Evolutionary conservation across 2,888 invertebrate genomes (phyloP).

Genomic region (Pammene fasciana): DNA sequence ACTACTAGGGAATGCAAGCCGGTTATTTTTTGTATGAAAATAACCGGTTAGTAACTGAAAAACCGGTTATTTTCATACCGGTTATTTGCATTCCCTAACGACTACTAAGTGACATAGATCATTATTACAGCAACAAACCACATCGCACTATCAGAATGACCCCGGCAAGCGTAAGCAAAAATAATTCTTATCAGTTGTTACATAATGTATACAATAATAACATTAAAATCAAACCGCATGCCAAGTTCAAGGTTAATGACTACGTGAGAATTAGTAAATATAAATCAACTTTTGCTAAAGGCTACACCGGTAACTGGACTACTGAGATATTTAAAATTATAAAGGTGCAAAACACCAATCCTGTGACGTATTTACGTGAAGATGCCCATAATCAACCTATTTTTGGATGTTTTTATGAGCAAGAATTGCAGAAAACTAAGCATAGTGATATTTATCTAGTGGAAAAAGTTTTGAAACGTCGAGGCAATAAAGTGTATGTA

Average conservation of each 20-base stretch:
- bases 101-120: not conserved
- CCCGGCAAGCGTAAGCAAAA: not conserved
- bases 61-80: too few species aligned
- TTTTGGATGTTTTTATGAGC: constrained; percentile 41
- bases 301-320: constrained; percentile 44
- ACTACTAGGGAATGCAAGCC: too few species aligned
- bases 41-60: too few species aligned
- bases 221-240: not conserved
- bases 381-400: constrained; percentile 24
- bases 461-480: too few species aligned
- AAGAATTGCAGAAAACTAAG: too few species aligned
- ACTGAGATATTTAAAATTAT: constrained; percentile 46
- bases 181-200: not conserved
- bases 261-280: constrained; percentile 44
- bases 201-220: constrained; percentile 9
- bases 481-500: too few species aligned
- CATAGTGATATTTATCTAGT: too few species aligned
- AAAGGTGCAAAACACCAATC: constrained; percentile 42
- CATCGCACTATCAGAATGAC: constrained; percentile 10
- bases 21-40: too few species aligned
- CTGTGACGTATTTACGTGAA: constrained; percentile 42
- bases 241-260: constrained; percentile 33
- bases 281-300: constrained; percentile 41
- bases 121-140: not conserved
- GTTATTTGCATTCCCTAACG: too few species aligned